These are phyloP conservation scores for Phycodurus eques DNA, from an alignment of 2,113 vertebrate genomes.

Conservation along the genomic window DNA sequence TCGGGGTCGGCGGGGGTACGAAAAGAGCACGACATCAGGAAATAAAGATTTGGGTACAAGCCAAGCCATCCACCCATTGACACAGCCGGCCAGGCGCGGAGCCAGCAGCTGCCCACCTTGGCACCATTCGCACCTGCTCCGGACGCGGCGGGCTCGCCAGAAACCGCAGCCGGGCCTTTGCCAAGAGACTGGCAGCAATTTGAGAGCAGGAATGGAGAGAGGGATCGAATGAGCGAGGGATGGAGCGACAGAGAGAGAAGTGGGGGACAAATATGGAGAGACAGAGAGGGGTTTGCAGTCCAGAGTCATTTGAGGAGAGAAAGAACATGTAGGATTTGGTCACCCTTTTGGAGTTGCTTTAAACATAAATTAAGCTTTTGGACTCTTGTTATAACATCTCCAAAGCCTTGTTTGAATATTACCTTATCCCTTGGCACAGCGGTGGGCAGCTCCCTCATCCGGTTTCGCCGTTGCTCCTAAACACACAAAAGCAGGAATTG, in stretches of 20 bases:
- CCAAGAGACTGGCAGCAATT: constrained; percentile 59
- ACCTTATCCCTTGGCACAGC: constrained; percentile 91
- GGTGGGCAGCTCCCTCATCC: constrained; percentile 86
- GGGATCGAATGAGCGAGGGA: background rate
- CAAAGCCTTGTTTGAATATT: background rate
- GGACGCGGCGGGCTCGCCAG: constrained; percentile 52
- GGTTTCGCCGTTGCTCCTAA: constrained; percentile 92
- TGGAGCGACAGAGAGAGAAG: background rate
- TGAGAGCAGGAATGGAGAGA: constrained; percentile 34
- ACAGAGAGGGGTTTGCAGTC: background rate
- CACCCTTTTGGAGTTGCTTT: no score
- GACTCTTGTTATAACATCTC: background rate
- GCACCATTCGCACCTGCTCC: constrained; percentile 59
- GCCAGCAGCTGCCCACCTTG: constrained; percentile 67
- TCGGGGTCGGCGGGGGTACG: constrained; percentile 25
- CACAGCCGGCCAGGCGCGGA: constrained; percentile 22
- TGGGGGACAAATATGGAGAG: constrained; percentile 7
- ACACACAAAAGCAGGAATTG: constrained; percentile 5
- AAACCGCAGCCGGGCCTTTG: constrained; percentile 50
- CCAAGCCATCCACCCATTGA: constrained; percentile 26
- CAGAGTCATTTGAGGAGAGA: constrained; percentile 3
- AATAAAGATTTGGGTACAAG: constrained; percentile 54
- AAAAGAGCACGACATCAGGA: constrained; percentile 38
- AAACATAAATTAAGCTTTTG: background rate
- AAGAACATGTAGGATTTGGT: constrained; percentile 24